These are phyloP conservation scores for Melanophora roralis DNA, from an alignment of 2,888 invertebrate genomes.

Conservation along the genomic window DNA sequence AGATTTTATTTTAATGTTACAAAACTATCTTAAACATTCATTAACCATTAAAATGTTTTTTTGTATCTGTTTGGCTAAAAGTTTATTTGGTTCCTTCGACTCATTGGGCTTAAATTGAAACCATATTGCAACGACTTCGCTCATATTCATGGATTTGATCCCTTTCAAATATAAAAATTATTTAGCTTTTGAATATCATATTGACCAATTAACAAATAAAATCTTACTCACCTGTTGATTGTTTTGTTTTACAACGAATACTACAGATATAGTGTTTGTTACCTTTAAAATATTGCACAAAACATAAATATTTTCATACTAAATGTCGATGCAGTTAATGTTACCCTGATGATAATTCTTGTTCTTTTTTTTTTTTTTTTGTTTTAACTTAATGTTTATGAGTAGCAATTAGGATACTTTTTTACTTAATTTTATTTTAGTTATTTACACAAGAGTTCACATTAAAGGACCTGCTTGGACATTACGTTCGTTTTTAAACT, in stretches of 20 bases:
- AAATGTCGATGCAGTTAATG: neutral
- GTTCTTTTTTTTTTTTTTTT: neutral
- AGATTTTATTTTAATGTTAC: too few species aligned
- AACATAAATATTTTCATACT: neutral
- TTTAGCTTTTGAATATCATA: neutral
- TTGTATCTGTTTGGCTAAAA: too few species aligned
- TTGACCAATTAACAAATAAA: constrained; percentile 21
- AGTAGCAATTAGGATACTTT: constrained; percentile 34
- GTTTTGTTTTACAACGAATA: too few species aligned
- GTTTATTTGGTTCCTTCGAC: too few species aligned
- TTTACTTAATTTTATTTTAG: constrained; percentile 7
- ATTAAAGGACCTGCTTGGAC: neutral
- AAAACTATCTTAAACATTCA: too few species aligned
- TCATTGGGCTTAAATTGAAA: too few species aligned
- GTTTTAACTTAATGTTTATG: constrained; percentile 31
- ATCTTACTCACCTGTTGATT: constrained; percentile 30
- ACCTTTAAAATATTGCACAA: constrained; percentile 9
- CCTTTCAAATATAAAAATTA: constrained; percentile 36
- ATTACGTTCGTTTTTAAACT: constrained; percentile 29
- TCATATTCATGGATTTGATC: constrained; percentile 26
- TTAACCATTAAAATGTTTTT: too few species aligned
- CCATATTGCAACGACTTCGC: too few species aligned
- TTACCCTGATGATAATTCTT: constrained; percentile 3
- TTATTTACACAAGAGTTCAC: constrained; percentile 25
- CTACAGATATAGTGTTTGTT: neutral